Base-by-base conservation (phyloP, 2,888 invertebrate genomes). In the Autographa pulchrina region DNA sequence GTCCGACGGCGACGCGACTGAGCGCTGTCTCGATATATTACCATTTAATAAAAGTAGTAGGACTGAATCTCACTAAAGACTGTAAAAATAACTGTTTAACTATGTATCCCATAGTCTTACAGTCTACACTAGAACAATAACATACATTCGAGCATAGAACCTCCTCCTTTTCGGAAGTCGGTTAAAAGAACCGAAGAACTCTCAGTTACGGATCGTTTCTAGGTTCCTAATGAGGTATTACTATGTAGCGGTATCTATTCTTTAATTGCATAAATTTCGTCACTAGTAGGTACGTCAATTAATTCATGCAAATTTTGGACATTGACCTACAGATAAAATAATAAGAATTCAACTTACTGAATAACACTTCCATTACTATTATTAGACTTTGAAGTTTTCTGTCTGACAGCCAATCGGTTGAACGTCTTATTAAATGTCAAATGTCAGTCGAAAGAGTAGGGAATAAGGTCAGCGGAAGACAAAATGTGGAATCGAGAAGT, bases 21-120 rank as follows among this genome's bases (percentile, higher is more conserved):
- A 52, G 43, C 38, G 38, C 41, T 62, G 77, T 59, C 65, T 70
- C 64, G 69, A 25, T 38, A 64, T 31, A 78, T 82, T 82, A 69
- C 41, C 68, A 82, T 82, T 16, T 61, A 65, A 61, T 58, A 68
- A 48, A 35, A 63, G 66, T 67, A 31, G 48, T 65, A 31, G 41
- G 20, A 62, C 32, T 65, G 35, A 63, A 67, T 62, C 54, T 5
- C 32, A 38, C 48, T 8, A 6, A 16, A 62, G 48, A 25, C 13
- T 38, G 38, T 25, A 35, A 35, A 35, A 35, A 35, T 35, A 35
- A 0, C 35, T 35, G 35, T 35, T 6, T 8, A 35, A 8, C 35
- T 38, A 38, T 38, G 38, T n/a, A n/a, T n/a, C n/a, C n/a, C n/a
- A n/a, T n/a, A n/a, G n/a, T n/a, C n/a, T n/a, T n/a, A n/a, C 9